Evolutionary conservation across 2,888 invertebrate species (phyloP).

Genomic region (Leptinotarsa rubiginosa): DNA sequence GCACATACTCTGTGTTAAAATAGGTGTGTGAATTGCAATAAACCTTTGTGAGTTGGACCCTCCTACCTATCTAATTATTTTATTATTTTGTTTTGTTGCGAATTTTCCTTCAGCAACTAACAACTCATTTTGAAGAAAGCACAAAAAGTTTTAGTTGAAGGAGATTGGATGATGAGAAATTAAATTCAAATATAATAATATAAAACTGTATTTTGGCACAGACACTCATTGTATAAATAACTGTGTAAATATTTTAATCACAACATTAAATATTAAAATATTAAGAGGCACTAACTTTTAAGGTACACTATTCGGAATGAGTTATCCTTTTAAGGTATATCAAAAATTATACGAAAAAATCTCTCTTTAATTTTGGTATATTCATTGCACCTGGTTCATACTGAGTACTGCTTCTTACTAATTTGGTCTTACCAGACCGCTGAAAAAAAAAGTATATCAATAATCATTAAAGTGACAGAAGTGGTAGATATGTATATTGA

Average conservation of each 20-base stretch:
- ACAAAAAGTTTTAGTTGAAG: too few species aligned
- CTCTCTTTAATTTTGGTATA: constrained; percentile 59
- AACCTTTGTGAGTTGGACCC: too few species aligned
- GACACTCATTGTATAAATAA: constrained; percentile 53
- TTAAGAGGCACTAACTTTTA: constrained; percentile 44
- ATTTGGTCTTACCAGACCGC: constrained; percentile 59
- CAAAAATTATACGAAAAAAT: constrained; percentile 53
- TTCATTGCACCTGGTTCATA: constrained; percentile 62
- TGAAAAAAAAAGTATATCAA: constrained; percentile 40
- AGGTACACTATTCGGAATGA: constrained; percentile 47
- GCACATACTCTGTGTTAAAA: too few species aligned
- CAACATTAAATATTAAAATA: constrained; percentile 40
- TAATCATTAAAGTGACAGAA: too few species aligned
- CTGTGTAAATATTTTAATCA: constrained; percentile 45
- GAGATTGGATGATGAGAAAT: too few species aligned
- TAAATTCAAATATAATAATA: constrained; percentile 23
- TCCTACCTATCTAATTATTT: too few species aligned
- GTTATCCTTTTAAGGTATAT: constrained; percentile 32
- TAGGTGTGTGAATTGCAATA: too few species aligned
- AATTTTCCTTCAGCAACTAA: too few species aligned
- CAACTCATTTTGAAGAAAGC: too few species aligned
- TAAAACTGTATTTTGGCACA: constrained; percentile 56
- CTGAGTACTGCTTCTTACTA: constrained; percentile 63
- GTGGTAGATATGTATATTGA: too few species aligned
- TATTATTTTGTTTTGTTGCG: too few species aligned